Conservation (phyloP, 2,888 invertebrate genomes). For the Blomia tropicalis region DNA sequence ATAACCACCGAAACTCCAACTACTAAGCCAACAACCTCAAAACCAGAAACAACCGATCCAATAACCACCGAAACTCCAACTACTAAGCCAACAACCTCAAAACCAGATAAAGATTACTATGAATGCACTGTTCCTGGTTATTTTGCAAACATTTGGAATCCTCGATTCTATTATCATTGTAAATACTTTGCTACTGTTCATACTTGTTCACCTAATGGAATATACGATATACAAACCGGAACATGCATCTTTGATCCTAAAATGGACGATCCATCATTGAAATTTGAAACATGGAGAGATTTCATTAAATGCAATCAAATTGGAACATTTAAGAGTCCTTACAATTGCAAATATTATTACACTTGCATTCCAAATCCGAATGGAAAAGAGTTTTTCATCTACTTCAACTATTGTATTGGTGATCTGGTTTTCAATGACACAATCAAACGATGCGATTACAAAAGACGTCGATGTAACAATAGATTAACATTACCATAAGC, state of each 20-base stretch:
- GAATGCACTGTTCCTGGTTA: background rate
- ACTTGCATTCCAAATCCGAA: background rate
- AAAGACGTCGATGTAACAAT: background rate
- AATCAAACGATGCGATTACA: background rate
- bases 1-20: background rate
- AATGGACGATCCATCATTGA: background rate
- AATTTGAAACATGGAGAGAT: background rate
- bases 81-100: background rate
- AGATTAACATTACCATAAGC: background rate
- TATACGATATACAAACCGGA: background rate
- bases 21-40: background rate
- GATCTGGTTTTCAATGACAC: slow-evolving; percentile 2
- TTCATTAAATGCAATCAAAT: background rate
- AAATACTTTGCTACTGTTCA: background rate
- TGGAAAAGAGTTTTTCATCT: background rate
- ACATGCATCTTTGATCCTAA: background rate
- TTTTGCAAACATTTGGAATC: background rate
- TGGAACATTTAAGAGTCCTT: background rate
- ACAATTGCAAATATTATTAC: slow-evolving; percentile 5
- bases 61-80: background rate
- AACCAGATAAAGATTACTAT: background rate
- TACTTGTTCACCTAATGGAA: background rate
- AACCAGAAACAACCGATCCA: background rate
- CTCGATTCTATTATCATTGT: background rate
- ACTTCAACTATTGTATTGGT: background rate